A percentile compares a stretch with the other conserved stretches of the same genome.
phyloP scores from a whole-genome alignment of 2,797 vertebrate genomes.

The Lutjanus argentimaculatus region DNA sequence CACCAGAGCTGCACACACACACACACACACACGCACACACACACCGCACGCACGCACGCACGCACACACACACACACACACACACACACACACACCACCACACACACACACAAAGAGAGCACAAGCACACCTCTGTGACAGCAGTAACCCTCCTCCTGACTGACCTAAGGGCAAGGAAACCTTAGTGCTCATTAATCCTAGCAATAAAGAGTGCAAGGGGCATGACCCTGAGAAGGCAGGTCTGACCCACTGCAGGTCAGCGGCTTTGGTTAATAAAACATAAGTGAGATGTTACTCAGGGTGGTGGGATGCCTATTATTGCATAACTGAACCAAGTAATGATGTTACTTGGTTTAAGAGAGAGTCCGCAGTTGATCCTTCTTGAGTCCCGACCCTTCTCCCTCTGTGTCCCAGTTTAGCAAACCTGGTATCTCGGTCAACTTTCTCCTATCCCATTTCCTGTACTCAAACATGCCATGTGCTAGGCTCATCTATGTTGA shows the following conservation, averaged over 20 bases:
- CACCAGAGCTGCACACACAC: slow-evolving; percentile 48
- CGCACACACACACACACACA: slow-evolving; percentile 20
- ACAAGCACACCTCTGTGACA: slow-evolving; percentile 46
- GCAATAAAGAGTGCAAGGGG: slow-evolving; percentile 71
- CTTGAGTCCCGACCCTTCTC: no score
- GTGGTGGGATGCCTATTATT: slow-evolving; percentile 44
- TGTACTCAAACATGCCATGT: no score
- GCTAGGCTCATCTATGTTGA: no score
- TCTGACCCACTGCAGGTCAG: slow-evolving; percentile 55
- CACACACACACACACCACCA: slow-evolving; percentile 22
- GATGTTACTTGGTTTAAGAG: slow-evolving; percentile 60
- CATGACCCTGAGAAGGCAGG: slow-evolving; percentile 51
- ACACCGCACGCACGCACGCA: slow-evolving; percentile 15
- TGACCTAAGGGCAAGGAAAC: slow-evolving; percentile 70
- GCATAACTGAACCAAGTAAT: slow-evolving; percentile 50
- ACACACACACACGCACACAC: slow-evolving; percentile 40
- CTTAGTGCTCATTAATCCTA: slow-evolving; percentile 83
- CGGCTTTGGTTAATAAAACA: slow-evolving; percentile 76
- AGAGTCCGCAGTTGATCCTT: not conserved
- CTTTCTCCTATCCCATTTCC: no score
- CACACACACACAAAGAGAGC: slow-evolving; percentile 2
- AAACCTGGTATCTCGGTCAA: no score
- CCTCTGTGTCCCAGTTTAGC: no score
- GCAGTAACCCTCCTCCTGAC: slow-evolving; percentile 55
- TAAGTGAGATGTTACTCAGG: slow-evolving; percentile 49